These are phyloP conservation scores for Campopleginae sp. DNA, from an alignment of 2,888 invertebrate species.

Conservation along the genomic window DNA sequence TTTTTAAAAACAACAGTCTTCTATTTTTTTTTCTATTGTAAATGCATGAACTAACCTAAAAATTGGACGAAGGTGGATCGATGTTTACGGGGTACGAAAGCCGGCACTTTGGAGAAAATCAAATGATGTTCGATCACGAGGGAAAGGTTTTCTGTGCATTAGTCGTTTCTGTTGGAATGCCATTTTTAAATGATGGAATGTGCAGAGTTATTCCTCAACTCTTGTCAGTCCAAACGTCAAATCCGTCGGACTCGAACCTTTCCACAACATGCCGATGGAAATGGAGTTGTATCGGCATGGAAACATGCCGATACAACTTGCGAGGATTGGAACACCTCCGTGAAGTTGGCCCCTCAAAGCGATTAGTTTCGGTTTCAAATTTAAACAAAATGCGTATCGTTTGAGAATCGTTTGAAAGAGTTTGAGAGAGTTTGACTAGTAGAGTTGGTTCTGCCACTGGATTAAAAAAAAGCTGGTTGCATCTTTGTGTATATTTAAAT, in stretches of 20 bases:
- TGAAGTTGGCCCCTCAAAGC: no score
- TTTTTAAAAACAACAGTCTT: no score
- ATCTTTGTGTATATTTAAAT: slow-evolving; percentile 75
- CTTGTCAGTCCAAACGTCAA: neutral
- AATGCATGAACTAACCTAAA: slow-evolving; percentile 28
- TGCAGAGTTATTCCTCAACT: neutral
- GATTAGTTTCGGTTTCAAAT: no score
- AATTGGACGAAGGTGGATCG: neutral
- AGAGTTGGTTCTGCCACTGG: neutral
- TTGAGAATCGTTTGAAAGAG: no score
- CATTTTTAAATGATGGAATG: neutral
- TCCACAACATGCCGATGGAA: no score
- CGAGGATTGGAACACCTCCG: neutral
- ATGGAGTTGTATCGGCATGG: no score
- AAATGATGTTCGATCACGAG: neutral
- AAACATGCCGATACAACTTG: neutral
- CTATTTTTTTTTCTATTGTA: no score
- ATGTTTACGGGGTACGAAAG: neutral
- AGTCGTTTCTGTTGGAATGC: neutral
- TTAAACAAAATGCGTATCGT: no score
- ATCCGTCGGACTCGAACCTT: no score
- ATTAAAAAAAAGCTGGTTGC: neutral
- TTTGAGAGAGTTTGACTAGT: no score
- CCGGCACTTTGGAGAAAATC: slow-evolving; percentile 2
- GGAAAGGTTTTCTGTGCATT: neutral